phyloP scores from a whole-genome alignment of 1,140 invertebrate genomes.

The Hypsibius dujardini region DNA sequence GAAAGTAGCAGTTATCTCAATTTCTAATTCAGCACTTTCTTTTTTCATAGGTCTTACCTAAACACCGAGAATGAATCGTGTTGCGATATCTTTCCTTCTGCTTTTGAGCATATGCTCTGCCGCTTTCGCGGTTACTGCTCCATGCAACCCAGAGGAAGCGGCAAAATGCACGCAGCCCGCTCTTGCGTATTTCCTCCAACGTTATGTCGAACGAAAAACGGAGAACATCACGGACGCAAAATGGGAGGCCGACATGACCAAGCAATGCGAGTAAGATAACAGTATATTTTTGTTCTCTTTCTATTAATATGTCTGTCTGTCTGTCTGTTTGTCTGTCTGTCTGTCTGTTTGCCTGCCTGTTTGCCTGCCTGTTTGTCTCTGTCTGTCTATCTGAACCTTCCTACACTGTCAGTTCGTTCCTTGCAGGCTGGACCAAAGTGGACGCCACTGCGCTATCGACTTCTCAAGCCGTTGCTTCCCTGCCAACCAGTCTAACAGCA shows the following conservation, averaged over 20 bases:
- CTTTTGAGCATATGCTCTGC: not conserved
- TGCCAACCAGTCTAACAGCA: not conserved
- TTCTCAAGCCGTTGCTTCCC: not conserved
- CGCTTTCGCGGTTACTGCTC: not conserved
- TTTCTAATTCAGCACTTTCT: too few relatives aligned
- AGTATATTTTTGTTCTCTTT: not conserved
- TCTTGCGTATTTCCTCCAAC: not conserved
- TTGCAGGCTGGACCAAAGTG: constrained; percentile 3
- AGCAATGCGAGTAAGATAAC: constrained; percentile 5
- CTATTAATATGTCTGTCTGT: not conserved
- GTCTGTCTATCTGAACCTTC: not conserved
- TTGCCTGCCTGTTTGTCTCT: not conserved
- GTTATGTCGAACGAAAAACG: not conserved
- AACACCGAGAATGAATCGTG: not conserved
- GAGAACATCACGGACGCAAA: not conserved
- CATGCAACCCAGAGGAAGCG: not conserved
- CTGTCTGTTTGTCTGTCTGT: not conserved
- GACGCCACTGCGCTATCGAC: not conserved
- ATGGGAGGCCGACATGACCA: not conserved
- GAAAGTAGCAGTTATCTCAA: not conserved
- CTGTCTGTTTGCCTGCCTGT: not conserved
- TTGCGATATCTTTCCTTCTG: not conserved
- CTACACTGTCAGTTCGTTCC: not conserved
- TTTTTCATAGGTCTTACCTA: too few relatives aligned
- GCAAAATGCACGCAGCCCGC: constrained; percentile 1